These are phyloP conservation scores for Sminthurides bifidus DNA, from an alignment of 1,140 invertebrate genomes.

Conservation along the genomic window DNA sequence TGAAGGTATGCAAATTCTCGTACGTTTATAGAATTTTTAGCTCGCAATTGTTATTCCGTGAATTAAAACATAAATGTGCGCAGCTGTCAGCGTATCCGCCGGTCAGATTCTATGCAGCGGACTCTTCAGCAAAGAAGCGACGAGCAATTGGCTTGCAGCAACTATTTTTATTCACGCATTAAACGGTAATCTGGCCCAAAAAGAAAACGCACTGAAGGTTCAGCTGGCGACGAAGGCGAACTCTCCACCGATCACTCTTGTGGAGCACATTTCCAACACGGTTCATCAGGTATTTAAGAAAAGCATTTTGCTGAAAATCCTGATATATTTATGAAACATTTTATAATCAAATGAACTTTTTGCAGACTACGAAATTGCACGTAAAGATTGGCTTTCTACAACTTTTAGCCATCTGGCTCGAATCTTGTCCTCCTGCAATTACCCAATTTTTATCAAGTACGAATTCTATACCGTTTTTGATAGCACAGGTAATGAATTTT, in stretches of 20 bases:
- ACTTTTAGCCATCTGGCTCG: slow-evolving; percentile 78
- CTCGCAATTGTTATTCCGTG: not conserved
- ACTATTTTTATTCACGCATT: slow-evolving; percentile 81
- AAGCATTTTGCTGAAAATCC: not conserved
- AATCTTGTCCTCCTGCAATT: slow-evolving; percentile 70
- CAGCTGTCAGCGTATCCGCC: slow-evolving; percentile 40
- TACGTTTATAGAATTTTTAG: not conserved
- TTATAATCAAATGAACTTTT: slow-evolving; percentile 13
- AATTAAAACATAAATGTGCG: slow-evolving; percentile 15
- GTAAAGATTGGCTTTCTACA: slow-evolving; percentile 84
- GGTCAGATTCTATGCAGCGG: slow-evolving; percentile 92
- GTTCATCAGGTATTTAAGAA: slow-evolving; percentile 50
- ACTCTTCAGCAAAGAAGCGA: slow-evolving; percentile 73
- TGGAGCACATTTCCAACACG: slow-evolving; percentile 73
- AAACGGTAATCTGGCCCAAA: slow-evolving; percentile 76
- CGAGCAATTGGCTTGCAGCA: slow-evolving; percentile 96
- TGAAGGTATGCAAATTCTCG: slow-evolving; percentile 45
- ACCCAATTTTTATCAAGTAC: slow-evolving; percentile 69
- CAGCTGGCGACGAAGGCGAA: slow-evolving; percentile 75
- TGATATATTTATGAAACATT: not conserved
- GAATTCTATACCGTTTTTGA: slow-evolving; percentile 75
- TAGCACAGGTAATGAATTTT: slow-evolving; percentile 49
- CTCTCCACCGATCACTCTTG: slow-evolving; percentile 68
- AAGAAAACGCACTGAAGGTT: slow-evolving; percentile 85
- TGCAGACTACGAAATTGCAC: slow-evolving; percentile 65